Conservation (phyloP, 2,888 invertebrate species). For the Drosophila atripex region DNA sequence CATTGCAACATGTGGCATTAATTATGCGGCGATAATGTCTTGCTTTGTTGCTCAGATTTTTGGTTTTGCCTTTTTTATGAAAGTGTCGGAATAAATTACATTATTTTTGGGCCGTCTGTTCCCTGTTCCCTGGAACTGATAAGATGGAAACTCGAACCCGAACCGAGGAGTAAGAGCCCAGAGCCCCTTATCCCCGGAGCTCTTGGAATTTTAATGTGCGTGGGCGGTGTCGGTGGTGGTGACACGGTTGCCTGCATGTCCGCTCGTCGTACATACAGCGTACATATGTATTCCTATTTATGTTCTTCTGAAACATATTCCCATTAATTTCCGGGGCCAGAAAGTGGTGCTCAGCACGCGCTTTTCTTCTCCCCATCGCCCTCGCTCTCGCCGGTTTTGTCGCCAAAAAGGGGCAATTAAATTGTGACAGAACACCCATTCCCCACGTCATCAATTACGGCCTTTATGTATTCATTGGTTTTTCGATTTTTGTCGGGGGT, state of each 20-base stretch:
- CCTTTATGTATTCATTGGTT: slow-evolving; percentile 59
- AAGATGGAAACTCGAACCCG: slow-evolving; percentile 18
- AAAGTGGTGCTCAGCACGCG: slow-evolving; percentile 35
- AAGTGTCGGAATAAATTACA: slow-evolving; percentile 80
- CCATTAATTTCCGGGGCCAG: slow-evolving; percentile 45
- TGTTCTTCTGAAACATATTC: slow-evolving; percentile 42
- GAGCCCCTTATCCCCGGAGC: slow-evolving; percentile 38
- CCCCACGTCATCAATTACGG: slow-evolving; percentile 67
- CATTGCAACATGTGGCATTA: slow-evolving; percentile 77
- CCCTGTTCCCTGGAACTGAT: slow-evolving; percentile 49
- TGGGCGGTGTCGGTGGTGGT: slow-evolving; percentile 29
- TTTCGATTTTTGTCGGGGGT: slow-evolving; percentile 39
- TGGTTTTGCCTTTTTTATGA: slow-evolving; percentile 65
- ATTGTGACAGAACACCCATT: slow-evolving; percentile 58
- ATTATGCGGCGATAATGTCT: slow-evolving; percentile 79
- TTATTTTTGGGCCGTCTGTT: slow-evolving; percentile 61
- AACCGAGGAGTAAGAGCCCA: slow-evolving; percentile 5
- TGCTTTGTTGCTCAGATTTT: slow-evolving; percentile 68
- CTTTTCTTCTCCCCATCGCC: slow-evolving; percentile 22
- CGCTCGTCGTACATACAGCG: slow-evolving; percentile 16
- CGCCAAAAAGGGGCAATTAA: slow-evolving; percentile 62
- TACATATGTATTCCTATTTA: slow-evolving; percentile 38
- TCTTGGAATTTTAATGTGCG: slow-evolving; percentile 59
- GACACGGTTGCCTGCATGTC: slow-evolving; percentile 32
- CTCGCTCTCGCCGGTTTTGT: slow-evolving; percentile 7